Evolutionary conservation across 2,888 invertebrate genomes (phyloP).

Genomic region (Philhelius pedissequus): DNA sequence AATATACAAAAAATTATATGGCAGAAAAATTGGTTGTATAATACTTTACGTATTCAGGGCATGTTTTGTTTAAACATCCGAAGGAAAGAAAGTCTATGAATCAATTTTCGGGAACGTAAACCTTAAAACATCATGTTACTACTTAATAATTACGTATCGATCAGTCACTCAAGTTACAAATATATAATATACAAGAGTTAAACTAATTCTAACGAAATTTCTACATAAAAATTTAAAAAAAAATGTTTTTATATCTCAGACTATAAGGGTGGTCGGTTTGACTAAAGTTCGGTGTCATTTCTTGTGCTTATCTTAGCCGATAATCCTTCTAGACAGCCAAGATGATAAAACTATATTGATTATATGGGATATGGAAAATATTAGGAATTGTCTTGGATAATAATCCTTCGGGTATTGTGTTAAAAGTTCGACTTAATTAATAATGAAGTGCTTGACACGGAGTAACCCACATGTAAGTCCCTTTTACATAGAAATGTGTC

Average conservation of each 20-base stretch:
- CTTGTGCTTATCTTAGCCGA: conserved; percentile 35
- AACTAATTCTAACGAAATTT: too few species aligned
- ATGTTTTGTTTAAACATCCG: too few species aligned
- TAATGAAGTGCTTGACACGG: conserved; percentile 33
- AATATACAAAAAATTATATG: too few species aligned
- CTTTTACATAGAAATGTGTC: neutral
- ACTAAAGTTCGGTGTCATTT: conserved; percentile 46
- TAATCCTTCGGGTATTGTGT: conserved; percentile 20
- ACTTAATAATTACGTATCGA: too few species aligned
- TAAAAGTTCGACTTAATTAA: conserved; percentile 57
- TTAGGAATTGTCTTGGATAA: conserved; percentile 52
- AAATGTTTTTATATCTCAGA: neutral
- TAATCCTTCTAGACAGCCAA: conserved; percentile 57
- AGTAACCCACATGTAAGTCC: neutral
- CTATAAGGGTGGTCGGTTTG: neutral
- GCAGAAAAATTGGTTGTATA: too few species aligned
- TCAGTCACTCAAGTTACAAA: too few species aligned
- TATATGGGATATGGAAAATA: conserved; percentile 39
- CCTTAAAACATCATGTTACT: too few species aligned
- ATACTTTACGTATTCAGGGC: too few species aligned
- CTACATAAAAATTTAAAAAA: too few species aligned
- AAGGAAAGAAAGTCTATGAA: too few species aligned
- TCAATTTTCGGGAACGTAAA: too few species aligned
- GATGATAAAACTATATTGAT: conserved; percentile 56
- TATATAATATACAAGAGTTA: too few species aligned